Base-by-base conservation (phyloP, 2,888 invertebrate genomes). In the Vesta saturnalis region DNA sequence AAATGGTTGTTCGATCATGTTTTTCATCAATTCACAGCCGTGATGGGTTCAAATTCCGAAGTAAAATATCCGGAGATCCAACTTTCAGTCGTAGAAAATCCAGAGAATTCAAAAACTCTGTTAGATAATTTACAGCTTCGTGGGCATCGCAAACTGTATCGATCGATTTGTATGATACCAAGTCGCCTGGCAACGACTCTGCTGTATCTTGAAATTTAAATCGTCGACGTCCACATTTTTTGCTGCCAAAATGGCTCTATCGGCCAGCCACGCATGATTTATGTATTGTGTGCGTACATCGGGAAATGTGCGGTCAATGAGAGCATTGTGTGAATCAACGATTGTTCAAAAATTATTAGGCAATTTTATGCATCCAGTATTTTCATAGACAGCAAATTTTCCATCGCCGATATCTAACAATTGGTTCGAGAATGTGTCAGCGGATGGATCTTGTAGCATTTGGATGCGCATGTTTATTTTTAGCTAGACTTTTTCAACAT, bases 191-290 rank as follows among this genome's bases (percentile, higher is more conserved):
- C 12, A 70, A 30, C 15, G 15, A 22, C n/a, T n/a, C 14, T 56
- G 18, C 43, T 61, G 56, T 19, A 67, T 63, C 39, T 55, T 55
- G 5, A 46, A 16, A 64, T 70, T 67, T 21, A 70, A 39, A 23
- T 55, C 22, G 58, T 76, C 54, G 63, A 77, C 78, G 60, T 76
- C 76, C n/a, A 74, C 71, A 71, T 80, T 81, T 76, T 77, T 78
- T 66, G 80, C 75, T 47, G 77, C 77, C 49, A 80, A 77, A 74
- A 82, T 80, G 4, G 77, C 77, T 69, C 78, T 61, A 73, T 80
- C 75, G 58, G 66, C 39, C 14, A 81, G 74, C 70, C 69, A 71
- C 71, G 39, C 68, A 74, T 19, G 65, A 15, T 64, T 59, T 57
- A 54, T 39, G 71, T 69, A 35, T 64, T 57, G 60, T 71, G 55